These are phyloP conservation scores for Eudemis profundana DNA, from an alignment of 2,888 invertebrate genomes.

Conservation along the genomic window DNA sequence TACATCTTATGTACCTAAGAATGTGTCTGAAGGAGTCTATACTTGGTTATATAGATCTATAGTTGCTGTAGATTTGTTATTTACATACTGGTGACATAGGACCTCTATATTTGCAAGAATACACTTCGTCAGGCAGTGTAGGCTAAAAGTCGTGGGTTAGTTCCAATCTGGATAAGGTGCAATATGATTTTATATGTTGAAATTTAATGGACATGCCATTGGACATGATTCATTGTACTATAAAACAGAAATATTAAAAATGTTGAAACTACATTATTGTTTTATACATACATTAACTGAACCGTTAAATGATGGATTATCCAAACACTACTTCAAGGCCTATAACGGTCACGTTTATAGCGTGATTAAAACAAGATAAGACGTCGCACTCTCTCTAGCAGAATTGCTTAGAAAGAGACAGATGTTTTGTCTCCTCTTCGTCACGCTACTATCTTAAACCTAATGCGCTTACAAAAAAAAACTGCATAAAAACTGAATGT, in stretches of 20 bases:
- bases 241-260: constrained; percentile 32
- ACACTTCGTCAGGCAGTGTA: constrained; percentile 54
- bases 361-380: no score
- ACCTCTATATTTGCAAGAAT: background rate
- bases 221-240: constrained; percentile 49
- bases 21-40: constrained; percentile 57
- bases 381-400: no score
- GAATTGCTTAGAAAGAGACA: no score
- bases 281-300: no score
- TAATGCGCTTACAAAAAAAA: background rate
- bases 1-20: constrained; percentile 63
- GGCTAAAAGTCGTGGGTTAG: constrained; percentile 60
- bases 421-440: no score
- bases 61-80: background rate
- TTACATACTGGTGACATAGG: background rate
- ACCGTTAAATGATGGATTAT: no score
- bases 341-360: no score
- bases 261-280: constrained; percentile 30
- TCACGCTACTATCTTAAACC: background rate
- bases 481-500: background rate
- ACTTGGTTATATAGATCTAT: background rate
- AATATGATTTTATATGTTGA: constrained; percentile 65
- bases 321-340: no score
- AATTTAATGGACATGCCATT: constrained; percentile 52
- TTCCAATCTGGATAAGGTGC: constrained; percentile 71